Conservation (phyloP, 2,888 invertebrate genomes). For the Epinotia bilunana region DNA sequence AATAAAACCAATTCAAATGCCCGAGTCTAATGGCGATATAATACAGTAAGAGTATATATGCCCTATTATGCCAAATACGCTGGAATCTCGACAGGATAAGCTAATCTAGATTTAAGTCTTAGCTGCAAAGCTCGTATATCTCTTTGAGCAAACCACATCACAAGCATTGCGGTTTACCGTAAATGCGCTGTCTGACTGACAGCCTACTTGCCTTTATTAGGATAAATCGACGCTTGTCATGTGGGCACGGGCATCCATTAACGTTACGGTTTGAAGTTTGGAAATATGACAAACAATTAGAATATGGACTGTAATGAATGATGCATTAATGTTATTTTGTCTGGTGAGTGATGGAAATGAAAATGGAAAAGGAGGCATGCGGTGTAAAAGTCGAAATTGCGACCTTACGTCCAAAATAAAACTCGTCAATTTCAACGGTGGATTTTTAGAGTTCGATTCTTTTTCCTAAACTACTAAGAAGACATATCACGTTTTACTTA, state of each 20-base stretch:
- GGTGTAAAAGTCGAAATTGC: too few relatives aligned
- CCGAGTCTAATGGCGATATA: background rate
- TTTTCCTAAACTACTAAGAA: too few relatives aligned
- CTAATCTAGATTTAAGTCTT: slow-evolving; percentile 37
- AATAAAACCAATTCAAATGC: background rate
- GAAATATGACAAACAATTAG: too few relatives aligned
- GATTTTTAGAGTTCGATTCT: too few relatives aligned
- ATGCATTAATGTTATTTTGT: too few relatives aligned
- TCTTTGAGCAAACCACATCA: slow-evolving; percentile 37
- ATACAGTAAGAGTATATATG: background rate
- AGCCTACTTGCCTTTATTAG: slow-evolving; percentile 13
- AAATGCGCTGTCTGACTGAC: slow-evolving; percentile 7
- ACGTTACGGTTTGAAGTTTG: too few relatives aligned
- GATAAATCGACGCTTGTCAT: background rate
- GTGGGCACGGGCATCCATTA: background rate
- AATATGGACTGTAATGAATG: too few relatives aligned
- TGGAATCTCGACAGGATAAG: slow-evolving; percentile 29
- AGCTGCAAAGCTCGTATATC: slow-evolving; percentile 33
- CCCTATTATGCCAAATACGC: slow-evolving; percentile 12
- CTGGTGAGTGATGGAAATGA: too few relatives aligned
- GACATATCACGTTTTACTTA: too few relatives aligned
- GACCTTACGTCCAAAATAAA: too few relatives aligned
- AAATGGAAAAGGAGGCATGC: too few relatives aligned
- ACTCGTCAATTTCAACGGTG: too few relatives aligned
- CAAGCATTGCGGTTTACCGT: slow-evolving; percentile 30